These are phyloP conservation scores for Actinia tenebrosa DNA, from an alignment of 64 coral and sea anemone genomes.

Conservation along the genomic window DNA sequence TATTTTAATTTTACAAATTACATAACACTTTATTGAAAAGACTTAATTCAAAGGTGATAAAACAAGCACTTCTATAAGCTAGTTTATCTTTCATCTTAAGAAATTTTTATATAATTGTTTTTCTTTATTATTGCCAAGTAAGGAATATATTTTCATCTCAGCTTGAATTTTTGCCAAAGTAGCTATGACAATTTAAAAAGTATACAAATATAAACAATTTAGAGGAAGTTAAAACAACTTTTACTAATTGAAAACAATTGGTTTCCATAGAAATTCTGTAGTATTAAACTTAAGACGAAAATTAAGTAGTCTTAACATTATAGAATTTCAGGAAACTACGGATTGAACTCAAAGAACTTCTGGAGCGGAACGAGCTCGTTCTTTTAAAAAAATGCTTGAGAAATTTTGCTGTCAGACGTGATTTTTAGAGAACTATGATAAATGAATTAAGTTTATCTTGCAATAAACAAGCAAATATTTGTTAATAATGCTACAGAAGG, in stretches of 20 bases:
- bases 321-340: not conserved
- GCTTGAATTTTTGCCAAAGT: not conserved
- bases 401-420: not conserved
- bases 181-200: not conserved
- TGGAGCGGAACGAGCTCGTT: not conserved
- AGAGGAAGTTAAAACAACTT: not conserved
- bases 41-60: not conserved
- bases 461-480: conserved; percentile 4
- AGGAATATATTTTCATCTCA: not conserved
- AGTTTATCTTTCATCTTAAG: not conserved
- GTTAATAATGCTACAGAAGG: not conserved
- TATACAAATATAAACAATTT: not conserved
- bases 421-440: not conserved
- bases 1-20: not conserved
- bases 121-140: not conserved
- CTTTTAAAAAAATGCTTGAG: conserved; percentile 3
- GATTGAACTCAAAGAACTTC: not conserved
- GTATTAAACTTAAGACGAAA: not conserved
- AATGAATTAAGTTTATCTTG: not conserved
- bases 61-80: not conserved
- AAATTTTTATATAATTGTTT: not conserved
- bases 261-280: not conserved
- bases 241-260: not conserved
- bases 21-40: not conserved
- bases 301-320: not conserved